Evolutionary conservation across 2,888 invertebrate genomes (phyloP), one percentile per base, ranked within the genome.

Genomic region (Ormyrus nitidulus): DNA sequence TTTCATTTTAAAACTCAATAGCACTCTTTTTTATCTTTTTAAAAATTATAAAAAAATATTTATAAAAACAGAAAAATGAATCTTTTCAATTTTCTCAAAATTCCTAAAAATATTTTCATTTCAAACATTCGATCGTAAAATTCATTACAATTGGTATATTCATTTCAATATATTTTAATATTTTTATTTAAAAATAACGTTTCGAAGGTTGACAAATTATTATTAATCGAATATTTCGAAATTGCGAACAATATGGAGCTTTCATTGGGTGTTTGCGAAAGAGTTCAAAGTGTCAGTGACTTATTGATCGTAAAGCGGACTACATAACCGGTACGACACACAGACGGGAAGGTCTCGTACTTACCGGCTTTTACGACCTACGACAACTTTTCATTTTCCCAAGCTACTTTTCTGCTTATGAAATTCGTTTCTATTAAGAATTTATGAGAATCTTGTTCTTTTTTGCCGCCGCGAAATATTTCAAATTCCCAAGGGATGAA

Each of bases 231-330:
- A n/a, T 8, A 54, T 62, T 61, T 7, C 6, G 19, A 13, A 78
- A 65, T 64, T 59, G 59, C 59, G n/a, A 53, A 56, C 46, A 61
- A 54, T 46, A 34, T 58, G 11, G 49, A 34, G 49, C 49, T 69
- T 69, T 56, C 13, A 68, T 59, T 59, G 62, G 34, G 6, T 70
- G 74, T 71, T 71, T 75, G 70, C 34, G 54, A 79, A 75, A 71
- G 65, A 75, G 71, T 79, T 75, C 75, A 73, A 77, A 65, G 74
- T 81, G 77, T 77, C 70, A 77, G 77, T 77, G 77, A 81, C 77
- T 81, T 78, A 77, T 81, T 75, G 77, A 77, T 77, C 77, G 70
- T 74, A 71, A 77, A 70, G 70, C 70, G n/a, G 62, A 64, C 77
- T 74, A 13, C 74, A 79, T 74, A 74, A 69, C 56, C 49, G 69